phyloP scores from a whole-genome alignment of 2,888 invertebrate species.

The Rhogogaster chlorosoma region DNA sequence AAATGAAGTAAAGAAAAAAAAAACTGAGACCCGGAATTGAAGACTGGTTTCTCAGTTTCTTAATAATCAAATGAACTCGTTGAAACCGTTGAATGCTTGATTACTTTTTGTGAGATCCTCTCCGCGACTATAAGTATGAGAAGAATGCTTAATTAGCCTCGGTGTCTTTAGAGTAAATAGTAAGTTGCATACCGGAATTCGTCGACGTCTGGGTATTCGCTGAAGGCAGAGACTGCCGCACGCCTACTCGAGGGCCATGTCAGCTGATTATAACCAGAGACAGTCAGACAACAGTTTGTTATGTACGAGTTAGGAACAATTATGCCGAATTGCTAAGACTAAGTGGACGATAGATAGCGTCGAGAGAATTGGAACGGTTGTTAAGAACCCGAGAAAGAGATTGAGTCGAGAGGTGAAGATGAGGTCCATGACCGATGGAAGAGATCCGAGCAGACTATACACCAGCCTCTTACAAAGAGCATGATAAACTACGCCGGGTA shows the following conservation, averaged over 20 bases:
- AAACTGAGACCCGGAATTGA: background rate
- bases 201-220: slow-evolving; percentile 18
- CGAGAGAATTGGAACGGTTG: background rate
- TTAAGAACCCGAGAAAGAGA: background rate
- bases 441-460: background rate
- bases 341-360: slow-evolving; percentile 44
- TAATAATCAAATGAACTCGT: background rate
- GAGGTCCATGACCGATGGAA: slow-evolving; percentile 53
- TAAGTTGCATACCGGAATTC: slow-evolving; percentile 31
- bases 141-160: background rate
- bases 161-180: background rate
- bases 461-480: background rate
- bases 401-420: slow-evolving; percentile 54
- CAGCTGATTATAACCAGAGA: background rate
- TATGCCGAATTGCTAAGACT: slow-evolving; percentile 46
- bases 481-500: background rate
- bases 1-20: background rate
- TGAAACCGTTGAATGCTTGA: background rate
- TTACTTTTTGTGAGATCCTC: background rate
- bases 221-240: background rate
- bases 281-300: background rate
- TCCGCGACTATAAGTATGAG: background rate
- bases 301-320: slow-evolving; percentile 35
- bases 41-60: background rate
- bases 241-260: slow-evolving; percentile 26